Evolutionary conservation across 2,888 invertebrate species (phyloP).

Genomic region (Heliconius sara): DNA sequence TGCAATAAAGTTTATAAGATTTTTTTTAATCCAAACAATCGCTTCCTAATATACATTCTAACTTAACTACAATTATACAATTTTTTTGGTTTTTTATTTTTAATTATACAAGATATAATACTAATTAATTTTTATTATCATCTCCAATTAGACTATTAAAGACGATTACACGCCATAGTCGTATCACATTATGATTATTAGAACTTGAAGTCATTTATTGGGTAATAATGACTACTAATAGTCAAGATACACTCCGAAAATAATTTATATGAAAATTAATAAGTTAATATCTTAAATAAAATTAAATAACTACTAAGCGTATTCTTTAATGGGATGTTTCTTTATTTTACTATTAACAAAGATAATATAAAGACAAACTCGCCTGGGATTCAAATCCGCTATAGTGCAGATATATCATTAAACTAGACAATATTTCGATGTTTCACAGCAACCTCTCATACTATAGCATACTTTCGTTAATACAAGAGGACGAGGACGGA

Average conservation of each 20-base stretch:
- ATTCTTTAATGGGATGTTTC: background rate
- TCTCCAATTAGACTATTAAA: background rate
- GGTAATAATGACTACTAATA: background rate
- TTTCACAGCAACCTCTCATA: too few species aligned
- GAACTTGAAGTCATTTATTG: background rate
- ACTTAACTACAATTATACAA: background rate
- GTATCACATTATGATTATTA: background rate
- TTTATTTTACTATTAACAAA: background rate
- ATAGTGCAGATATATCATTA: too few species aligned
- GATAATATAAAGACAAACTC: background rate
- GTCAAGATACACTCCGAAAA: background rate
- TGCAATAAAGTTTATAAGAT: too few species aligned
- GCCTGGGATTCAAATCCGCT: background rate
- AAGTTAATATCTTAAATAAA: too few species aligned
- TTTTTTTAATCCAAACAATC: too few species aligned
- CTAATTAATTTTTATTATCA: background rate
- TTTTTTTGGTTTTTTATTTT: background rate
- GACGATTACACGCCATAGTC: slow-evolving; percentile 14
- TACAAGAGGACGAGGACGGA: background rate
- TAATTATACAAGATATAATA: background rate
- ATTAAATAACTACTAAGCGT: too few species aligned
- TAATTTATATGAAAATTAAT: background rate
- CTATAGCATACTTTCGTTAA: background rate
- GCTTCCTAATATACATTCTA: too few species aligned
- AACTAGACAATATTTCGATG: too few species aligned